Conservation (phyloP, 2,888 invertebrate species). For the Xiphydria camelus region DNA sequence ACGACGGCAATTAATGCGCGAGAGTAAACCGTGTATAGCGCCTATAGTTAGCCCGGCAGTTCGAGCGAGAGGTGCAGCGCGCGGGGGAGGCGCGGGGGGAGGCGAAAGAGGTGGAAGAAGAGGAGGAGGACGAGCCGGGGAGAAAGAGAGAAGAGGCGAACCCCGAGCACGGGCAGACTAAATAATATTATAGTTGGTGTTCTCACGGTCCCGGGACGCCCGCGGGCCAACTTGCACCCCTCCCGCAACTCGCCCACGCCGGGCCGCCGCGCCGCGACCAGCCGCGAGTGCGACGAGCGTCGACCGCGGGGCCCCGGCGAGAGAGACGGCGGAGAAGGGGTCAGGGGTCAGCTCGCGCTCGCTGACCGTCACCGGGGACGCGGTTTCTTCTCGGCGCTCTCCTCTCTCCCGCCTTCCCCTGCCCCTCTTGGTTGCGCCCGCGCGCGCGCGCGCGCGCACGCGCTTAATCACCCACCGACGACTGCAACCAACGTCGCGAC, state of each 20-base stretch:
- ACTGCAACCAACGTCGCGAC: too few relatives aligned
- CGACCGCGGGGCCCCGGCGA: constrained; percentile 16
- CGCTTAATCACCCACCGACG: not conserved
- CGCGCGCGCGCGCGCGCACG: not conserved
- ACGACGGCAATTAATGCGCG: constrained; percentile 58
- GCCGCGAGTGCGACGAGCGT: constrained; percentile 31
- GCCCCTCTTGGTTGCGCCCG: not conserved
- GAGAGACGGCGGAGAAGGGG: constrained; percentile 31
- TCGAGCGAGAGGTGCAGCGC: constrained; percentile 15
- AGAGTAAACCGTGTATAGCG: constrained; percentile 50
- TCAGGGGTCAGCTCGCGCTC: constrained; percentile 56
- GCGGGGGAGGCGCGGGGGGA: constrained; percentile 11
- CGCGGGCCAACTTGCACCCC: constrained; percentile 55
- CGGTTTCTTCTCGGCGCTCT: not conserved
- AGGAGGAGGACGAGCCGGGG: constrained; percentile 19
- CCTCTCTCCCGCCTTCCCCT: not conserved
- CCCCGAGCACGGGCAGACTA: constrained; percentile 50
- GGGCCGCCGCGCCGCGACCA: constrained; percentile 27
- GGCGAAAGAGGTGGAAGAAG: constrained; percentile 6
- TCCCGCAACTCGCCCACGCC: constrained; percentile 51
- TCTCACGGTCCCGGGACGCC: constrained; percentile 58
- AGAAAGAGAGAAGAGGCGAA: constrained; percentile 30
- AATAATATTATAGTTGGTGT: constrained; percentile 59
- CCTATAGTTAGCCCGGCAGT: constrained; percentile 20
- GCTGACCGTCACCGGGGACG: constrained; percentile 57